phyloP scores from a whole-genome alignment of 2,113 vertebrate species.

The Eptesicus fuscus region DNA sequence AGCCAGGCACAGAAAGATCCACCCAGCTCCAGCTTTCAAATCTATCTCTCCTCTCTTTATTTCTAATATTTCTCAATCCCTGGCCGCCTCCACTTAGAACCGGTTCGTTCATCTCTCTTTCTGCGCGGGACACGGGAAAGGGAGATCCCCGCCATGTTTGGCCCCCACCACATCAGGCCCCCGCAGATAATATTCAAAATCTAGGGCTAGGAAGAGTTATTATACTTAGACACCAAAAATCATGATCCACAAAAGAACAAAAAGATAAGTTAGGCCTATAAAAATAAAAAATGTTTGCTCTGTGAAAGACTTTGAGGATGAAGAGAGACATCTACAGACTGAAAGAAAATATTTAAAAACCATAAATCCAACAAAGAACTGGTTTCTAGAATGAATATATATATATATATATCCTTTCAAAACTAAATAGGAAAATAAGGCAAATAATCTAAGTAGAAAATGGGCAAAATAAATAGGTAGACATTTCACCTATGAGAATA shows the following conservation, averaged over 20 bases:
- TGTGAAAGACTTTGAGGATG: not conserved
- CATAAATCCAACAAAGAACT: not conserved
- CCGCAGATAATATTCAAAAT: not conserved
- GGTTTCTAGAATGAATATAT: not conserved
- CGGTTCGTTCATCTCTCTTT: too few relatives aligned
- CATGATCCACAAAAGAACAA: not conserved
- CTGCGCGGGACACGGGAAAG: too few relatives aligned
- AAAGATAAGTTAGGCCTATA: not conserved
- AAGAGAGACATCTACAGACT: not conserved
- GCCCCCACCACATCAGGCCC: too few relatives aligned
- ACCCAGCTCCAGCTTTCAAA: too few relatives aligned
- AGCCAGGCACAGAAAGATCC: too few relatives aligned
- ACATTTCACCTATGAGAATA: not conserved
- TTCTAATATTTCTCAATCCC: too few relatives aligned
- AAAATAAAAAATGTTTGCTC: not conserved
- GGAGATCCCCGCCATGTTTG: too few relatives aligned
- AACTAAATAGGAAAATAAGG: not conserved
- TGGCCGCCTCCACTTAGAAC: too few relatives aligned
- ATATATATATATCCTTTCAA: not conserved
- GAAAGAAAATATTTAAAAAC: not conserved
- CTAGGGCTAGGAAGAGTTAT: not conserved
- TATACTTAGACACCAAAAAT: not conserved
- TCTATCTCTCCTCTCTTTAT: too few relatives aligned
- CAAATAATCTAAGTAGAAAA: not conserved
- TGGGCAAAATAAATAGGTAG: not conserved